phyloP scores from a whole-genome alignment of 2,888 invertebrate species.

The Drosophila austrosaltans region DNA sequence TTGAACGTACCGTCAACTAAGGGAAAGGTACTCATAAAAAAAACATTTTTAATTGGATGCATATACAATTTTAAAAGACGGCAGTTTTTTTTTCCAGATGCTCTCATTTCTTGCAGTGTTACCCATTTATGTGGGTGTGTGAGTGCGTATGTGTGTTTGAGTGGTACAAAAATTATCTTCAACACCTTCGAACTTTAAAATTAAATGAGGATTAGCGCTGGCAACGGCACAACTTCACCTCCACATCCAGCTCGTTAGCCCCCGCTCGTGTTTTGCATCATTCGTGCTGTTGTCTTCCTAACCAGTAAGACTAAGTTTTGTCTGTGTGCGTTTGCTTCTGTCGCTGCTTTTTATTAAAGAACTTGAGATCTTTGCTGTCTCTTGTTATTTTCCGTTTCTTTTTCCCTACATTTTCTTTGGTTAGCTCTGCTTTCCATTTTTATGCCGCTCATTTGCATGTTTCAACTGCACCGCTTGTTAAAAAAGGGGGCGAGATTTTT shows the following conservation, averaged over 20 bases:
- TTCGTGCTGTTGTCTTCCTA: constrained; percentile 31
- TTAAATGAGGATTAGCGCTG: constrained; percentile 83
- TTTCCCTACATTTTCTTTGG: constrained; percentile 14
- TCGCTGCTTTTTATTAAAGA: constrained; percentile 74
- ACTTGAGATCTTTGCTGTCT: constrained; percentile 71
- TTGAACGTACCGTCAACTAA: background rate
- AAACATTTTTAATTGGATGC: background rate
- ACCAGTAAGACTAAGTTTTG: constrained; percentile 18
- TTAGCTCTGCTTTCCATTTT: constrained; percentile 48
- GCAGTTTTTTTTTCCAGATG: background rate
- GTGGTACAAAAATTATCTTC: constrained; percentile 82
- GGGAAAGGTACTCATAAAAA: background rate
- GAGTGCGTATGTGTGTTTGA: constrained; percentile 44
- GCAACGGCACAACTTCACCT: constrained; percentile 60
- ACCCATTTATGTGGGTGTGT: constrained; percentile 17
- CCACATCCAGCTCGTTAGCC: background rate
- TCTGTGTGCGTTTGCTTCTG: constrained; percentile 24
- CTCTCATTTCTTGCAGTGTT: constrained; percentile 25
- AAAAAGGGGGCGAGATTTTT: constrained; percentile 40
- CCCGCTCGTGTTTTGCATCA: background rate
- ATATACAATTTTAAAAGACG: no score
- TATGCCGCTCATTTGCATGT: constrained; percentile 72
- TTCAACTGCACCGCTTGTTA: constrained; percentile 52
- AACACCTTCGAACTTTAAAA: constrained; percentile 83
- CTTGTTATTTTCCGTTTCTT: constrained; percentile 38